Evolutionary conservation across 2,888 invertebrate genomes (phyloP).

Genomic region (Choristoneura rosaceana): DNA sequence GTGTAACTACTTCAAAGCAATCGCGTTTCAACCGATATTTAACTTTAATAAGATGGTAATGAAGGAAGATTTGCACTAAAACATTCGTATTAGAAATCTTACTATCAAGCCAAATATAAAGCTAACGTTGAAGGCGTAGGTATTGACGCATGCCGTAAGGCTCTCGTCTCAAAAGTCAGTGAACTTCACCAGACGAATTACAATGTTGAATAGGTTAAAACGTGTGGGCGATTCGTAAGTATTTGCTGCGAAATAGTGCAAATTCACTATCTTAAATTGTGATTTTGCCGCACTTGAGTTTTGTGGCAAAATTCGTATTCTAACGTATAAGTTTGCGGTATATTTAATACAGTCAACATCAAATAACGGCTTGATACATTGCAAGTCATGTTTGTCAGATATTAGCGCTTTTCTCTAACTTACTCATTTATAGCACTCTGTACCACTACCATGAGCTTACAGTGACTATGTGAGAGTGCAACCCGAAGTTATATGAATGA

Average conservation of each 20-base stretch:
- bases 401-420: too few relatives aligned
- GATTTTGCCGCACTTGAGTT: background rate
- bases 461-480: too few relatives aligned
- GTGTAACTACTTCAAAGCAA: background rate
- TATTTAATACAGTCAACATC: too few relatives aligned
- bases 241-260: background rate
- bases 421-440: too few relatives aligned
- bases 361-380: too few relatives aligned
- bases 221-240: background rate
- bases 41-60: too few relatives aligned
- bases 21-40: too few relatives aligned
- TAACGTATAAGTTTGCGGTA: too few relatives aligned
- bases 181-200: constrained; percentile 3
- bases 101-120: background rate
- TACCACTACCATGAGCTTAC: too few relatives aligned
- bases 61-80: background rate
- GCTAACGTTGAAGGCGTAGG: background rate
- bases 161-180: background rate
- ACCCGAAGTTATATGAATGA: too few relatives aligned
- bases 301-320: background rate
- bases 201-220: background rate
- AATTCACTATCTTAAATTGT: background rate
- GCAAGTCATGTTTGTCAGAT: too few relatives aligned
- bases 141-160: background rate
- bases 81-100: background rate